A percentile compares a stretch with the other conserved stretches of the same genome.
Conservation (phyloP, 2,888 invertebrate genomes). For the Ellobium chinense region DNA sequence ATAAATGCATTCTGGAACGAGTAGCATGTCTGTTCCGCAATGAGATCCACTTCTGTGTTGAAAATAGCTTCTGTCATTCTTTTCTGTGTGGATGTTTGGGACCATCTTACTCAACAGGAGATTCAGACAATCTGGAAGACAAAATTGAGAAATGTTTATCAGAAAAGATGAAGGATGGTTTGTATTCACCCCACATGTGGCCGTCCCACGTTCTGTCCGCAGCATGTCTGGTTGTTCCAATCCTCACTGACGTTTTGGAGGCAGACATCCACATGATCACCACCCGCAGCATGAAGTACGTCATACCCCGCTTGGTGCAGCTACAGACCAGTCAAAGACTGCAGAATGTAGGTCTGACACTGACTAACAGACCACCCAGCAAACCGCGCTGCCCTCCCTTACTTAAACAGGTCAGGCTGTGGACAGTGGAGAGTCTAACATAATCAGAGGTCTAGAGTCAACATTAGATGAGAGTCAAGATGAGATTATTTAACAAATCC, state of each 20-base stretch:
- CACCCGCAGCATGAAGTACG: conserved; percentile 19
- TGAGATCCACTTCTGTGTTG: conserved; percentile 32
- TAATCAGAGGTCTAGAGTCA: background rate
- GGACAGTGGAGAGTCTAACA: conserved; percentile 29
- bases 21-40: conserved; percentile 34
- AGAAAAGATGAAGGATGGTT: conserved; percentile 42
- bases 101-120: background rate
- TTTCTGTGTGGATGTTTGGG: conserved; percentile 40
- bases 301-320: conserved; percentile 24
- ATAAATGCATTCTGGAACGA: conserved; percentile 35
- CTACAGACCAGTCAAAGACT: conserved; percentile 21
- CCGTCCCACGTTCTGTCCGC: conserved; percentile 45
- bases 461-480: background rate
- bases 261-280: conserved; percentile 32
- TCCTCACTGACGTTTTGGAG: conserved; percentile 23
- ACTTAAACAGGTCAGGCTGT: conserved; percentile 36
- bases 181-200: conserved; percentile 40
- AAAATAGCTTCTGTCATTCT: conserved; percentile 38
- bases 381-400: conserved; percentile 39
- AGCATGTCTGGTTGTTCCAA: conserved; percentile 28
- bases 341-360: conserved; percentile 25
- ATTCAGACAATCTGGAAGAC: conserved; percentile 24
- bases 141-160: conserved; percentile 44
- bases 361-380: conserved; percentile 39
- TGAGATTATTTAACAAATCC: no score